Evolutionary conservation across 1,140 invertebrate species (phyloP).

Genomic region (Panagrolaimus sp.): DNA sequence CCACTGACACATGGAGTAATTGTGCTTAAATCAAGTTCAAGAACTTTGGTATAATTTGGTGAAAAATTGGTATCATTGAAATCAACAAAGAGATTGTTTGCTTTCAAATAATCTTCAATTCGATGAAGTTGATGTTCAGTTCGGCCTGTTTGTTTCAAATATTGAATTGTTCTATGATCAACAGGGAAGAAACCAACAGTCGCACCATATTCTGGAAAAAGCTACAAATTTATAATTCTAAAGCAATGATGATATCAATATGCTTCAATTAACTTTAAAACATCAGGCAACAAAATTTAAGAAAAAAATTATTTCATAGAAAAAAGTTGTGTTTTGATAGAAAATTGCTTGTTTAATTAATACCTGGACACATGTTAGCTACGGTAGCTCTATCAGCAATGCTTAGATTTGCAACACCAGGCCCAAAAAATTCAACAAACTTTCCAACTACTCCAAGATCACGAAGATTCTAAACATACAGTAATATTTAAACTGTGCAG

Average conservation of each 20-base stretch:
- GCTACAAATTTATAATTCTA: no score
- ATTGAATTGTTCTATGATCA: slow-evolving; percentile 76
- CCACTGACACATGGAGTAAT: slow-evolving; percentile 91
- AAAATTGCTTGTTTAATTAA: no score
- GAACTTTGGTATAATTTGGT: slow-evolving; percentile 75
- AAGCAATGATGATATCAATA: no score
- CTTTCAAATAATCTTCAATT: slow-evolving; percentile 77
- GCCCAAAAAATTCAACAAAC: slow-evolving; percentile 96
- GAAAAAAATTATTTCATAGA: no score
- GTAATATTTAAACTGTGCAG: no score
- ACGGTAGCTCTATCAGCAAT: slow-evolving; percentile 79
- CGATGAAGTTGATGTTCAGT: slow-evolving; percentile 73
- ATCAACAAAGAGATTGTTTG: slow-evolving; percentile 77
- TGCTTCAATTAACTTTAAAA: no score
- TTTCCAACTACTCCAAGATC: slow-evolving; percentile 92
- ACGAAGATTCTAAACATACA: slow-evolving; percentile 71
- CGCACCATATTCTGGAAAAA: slow-evolving; percentile 86
- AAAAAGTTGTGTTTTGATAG: no score
- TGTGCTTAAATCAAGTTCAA: slow-evolving; percentile 78
- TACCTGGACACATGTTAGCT: slow-evolving; percentile 87
- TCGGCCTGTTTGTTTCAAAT: slow-evolving; percentile 70
- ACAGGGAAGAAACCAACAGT: slow-evolving; percentile 93
- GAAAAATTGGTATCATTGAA: slow-evolving; percentile 74
- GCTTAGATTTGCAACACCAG: slow-evolving; percentile 78
- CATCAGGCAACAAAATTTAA: no score